These are phyloP conservation scores for Myanophis thanlyinensis DNA, from an alignment of 2,113 vertebrate species.

Conservation along the genomic window DNA sequence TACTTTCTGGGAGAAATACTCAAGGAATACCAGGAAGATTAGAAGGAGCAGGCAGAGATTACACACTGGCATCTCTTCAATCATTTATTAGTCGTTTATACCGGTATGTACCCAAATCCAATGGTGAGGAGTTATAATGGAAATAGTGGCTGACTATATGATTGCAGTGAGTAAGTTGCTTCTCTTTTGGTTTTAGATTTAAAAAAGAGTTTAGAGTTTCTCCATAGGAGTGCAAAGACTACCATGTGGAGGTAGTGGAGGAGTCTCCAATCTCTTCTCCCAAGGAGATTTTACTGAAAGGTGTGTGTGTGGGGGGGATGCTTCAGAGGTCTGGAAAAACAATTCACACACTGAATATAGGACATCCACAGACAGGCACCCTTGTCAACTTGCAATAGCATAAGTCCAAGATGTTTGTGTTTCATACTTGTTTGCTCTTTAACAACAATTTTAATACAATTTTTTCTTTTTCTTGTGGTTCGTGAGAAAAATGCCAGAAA, in stretches of 20 bases:
- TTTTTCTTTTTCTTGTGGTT: background rate
- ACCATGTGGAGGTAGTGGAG: background rate
- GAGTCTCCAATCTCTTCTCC: background rate
- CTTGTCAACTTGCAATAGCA: background rate
- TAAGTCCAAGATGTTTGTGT: background rate
- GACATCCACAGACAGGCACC: background rate
- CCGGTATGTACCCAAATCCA: background rate
- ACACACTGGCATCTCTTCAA: background rate
- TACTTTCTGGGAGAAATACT: background rate
- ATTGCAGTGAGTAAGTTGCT: background rate
- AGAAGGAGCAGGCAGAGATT: background rate
- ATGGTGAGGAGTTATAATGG: background rate
- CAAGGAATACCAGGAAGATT: background rate
- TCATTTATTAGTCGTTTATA: background rate
- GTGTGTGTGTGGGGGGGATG: no score
- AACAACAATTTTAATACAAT: background rate
- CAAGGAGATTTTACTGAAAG: background rate
- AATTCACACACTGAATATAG: background rate
- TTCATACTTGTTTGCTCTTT: background rate
- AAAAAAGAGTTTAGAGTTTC: background rate
- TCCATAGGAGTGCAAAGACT: background rate
- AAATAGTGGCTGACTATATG: background rate
- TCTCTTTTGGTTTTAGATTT: background rate
- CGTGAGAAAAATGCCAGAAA: background rate
- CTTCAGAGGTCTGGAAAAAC: background rate